phyloP scores from a whole-genome alignment of 2,888 invertebrate species.

The Leptura quadrifasciata region DNA sequence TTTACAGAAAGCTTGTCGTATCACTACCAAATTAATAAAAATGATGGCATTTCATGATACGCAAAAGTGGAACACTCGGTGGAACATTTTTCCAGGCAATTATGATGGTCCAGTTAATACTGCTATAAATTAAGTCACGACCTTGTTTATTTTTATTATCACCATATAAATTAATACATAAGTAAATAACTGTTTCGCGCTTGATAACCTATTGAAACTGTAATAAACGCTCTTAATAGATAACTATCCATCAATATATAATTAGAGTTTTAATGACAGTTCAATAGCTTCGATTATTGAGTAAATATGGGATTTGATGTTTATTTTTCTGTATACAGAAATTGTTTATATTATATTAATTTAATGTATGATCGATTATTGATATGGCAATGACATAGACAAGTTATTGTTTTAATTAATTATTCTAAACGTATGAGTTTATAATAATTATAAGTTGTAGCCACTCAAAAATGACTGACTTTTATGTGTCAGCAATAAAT shows the following conservation, averaged over 20 bases:
- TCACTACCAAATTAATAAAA: neutral
- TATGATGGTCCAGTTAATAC: constrained; percentile 54
- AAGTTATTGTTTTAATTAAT: neutral
- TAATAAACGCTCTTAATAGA: constrained; percentile 49
- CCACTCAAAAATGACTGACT: no score
- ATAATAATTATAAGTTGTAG: no score
- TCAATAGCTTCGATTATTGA: constrained; percentile 37
- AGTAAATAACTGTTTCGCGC: constrained; percentile 49
- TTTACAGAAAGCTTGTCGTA: neutral
- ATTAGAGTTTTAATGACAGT: constrained; percentile 43
- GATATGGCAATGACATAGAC: neutral
- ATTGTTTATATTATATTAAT: constrained; percentile 18
- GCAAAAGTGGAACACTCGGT: constrained; percentile 50
- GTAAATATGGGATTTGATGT: constrained; percentile 21
- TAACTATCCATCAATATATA: constrained; percentile 45
- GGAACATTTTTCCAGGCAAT: constrained; percentile 40
- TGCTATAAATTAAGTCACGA: constrained; percentile 51
- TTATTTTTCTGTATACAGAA: constrained; percentile 19
- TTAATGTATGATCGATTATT: constrained; percentile 9
- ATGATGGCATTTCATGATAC: neutral
- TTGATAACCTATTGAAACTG: constrained; percentile 51
- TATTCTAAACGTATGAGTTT: no score
- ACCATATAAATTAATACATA: constrained; percentile 54
- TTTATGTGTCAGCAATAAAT: no score
- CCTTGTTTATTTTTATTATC: constrained; percentile 58